Evolutionary conservation across 1,140 invertebrate species (phyloP), one percentile per base, ranked within the genome.

Genomic region (Ganaspis sp.): DNA sequence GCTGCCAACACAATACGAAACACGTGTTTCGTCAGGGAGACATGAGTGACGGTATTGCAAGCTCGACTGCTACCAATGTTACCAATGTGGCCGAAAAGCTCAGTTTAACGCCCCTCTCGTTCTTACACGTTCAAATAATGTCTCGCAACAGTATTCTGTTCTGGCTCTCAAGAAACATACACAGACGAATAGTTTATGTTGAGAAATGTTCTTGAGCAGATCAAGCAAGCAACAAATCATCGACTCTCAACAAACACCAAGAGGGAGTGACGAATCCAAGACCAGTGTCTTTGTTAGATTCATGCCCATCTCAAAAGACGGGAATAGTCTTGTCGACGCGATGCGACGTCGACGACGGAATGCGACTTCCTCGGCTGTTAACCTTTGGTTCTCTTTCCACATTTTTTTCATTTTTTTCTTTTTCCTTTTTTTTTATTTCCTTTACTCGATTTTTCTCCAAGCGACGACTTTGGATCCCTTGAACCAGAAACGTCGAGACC

Each of bases 191-290:
- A 75, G 71, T 77, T 72, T 73, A 80, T 81, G 79, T 80, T 75
- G 82, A 81, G 73, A 81, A 77, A 81, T 79, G 76, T 80, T 79
- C 80, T 79, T 78, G 80, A 78, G 80, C 70, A 83, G 81, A 85
- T 87, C 81, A 86, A 86, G 83, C 87, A 84, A 86, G 83, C 81
- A 87, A 89, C 88, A 90, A 90, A 90, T 90, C 89, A 90, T 90
- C 86, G 84, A 83, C 86, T 84, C 81, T 75, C 74, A 76, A 79
- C 76, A 75, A 76, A 83, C 77, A 73, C 64, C 58, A 54, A 70
- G 70, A 42, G 64, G 85, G 82, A 85, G 83, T 86, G 82, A 84
- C 85, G 78, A 77, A 73, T 74, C 53, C 71, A 69, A 71, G 49
- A 37, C 54, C 72, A 45, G 54, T 75, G 75, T 82, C 76, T 71